A percentile compares a stretch with the other conserved stretches of the same genome.
phyloP scores from a whole-genome alignment of 2,888 invertebrate species.

The Hirtodrosophila trivittata region DNA sequence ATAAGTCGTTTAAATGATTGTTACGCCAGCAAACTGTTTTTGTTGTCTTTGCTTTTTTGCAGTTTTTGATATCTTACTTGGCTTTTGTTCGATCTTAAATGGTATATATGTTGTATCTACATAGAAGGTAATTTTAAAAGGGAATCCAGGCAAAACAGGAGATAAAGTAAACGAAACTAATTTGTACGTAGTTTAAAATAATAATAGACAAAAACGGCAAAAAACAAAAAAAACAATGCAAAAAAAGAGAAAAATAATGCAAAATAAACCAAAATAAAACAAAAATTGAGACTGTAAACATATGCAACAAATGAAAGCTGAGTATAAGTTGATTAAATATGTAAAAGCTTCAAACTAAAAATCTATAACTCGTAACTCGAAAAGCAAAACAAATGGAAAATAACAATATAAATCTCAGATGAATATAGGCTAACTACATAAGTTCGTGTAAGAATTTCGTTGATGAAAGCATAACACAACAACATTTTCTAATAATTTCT shows the following conservation, averaged over 20 bases:
- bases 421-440: conserved; percentile 73
- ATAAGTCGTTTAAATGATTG: conserved; percentile 57
- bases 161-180: conserved; percentile 60
- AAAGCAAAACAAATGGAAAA: conserved; percentile 9
- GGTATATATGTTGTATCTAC: conserved; percentile 55
- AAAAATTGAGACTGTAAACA: conserved; percentile 75
- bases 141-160: conserved; percentile 47
- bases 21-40: conserved; percentile 61
- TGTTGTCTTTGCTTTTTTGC: conserved; percentile 23
- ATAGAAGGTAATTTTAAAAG: conserved; percentile 59
- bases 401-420: conserved; percentile 49
- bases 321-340: conserved; percentile 39
- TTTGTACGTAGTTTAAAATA: conserved; percentile 71
- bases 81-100: conserved; percentile 46
- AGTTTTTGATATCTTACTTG: conserved; percentile 27
- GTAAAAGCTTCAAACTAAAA: conserved; percentile 47
- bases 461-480: conserved; percentile 24
- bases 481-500: conserved; percentile 20
- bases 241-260: conserved; percentile 69
- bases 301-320: conserved; percentile 59
- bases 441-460: conserved; percentile 68
- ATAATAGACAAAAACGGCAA: conserved; percentile 51
- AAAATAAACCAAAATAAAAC: conserved; percentile 68
- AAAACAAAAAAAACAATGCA: conserved; percentile 49
- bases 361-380: conserved; percentile 47